Conservation (phyloP, 2,113 vertebrate genomes). For the Barbus barbus region DNA sequence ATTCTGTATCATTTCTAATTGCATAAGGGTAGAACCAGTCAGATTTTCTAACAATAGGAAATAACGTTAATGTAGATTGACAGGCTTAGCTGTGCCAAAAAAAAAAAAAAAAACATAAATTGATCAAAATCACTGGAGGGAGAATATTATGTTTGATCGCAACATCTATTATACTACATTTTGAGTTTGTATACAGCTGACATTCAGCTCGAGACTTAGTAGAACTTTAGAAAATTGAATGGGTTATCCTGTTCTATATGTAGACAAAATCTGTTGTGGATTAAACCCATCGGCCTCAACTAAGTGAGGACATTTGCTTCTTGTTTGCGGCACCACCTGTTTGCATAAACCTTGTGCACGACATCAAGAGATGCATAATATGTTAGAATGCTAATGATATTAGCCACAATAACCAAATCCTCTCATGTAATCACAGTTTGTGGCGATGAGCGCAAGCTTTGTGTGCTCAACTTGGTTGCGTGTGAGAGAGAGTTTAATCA, state of each 20-base stretch:
- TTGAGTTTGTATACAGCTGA: neutral
- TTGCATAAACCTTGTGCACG: slow-evolving; percentile 14
- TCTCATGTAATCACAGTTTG: slow-evolving; percentile 52
- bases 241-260: slow-evolving; percentile 47
- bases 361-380: slow-evolving; percentile 11
- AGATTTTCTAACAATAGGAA: too few relatives aligned
- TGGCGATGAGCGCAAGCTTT: slow-evolving; percentile 49
- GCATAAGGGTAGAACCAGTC: too few relatives aligned
- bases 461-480: slow-evolving; percentile 47
- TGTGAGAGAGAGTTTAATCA: slow-evolving; percentile 48
- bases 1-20: too few relatives aligned
- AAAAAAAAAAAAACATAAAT: too few relatives aligned
- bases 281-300: slow-evolving; percentile 36
- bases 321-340: slow-evolving; percentile 47
- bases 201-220: neutral
- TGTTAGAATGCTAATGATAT: slow-evolving; percentile 46
- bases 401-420: slow-evolving; percentile 33
- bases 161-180: too few relatives aligned
- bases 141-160: too few relatives aligned
- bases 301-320: neutral
- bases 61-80: too few relatives aligned
- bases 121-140: too few relatives aligned
- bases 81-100: too few relatives aligned
- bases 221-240: slow-evolving; percentile 49
- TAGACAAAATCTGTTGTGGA: slow-evolving; percentile 56